Evolutionary conservation across 2,888 invertebrate species (phyloP), one percentile per base, ranked within the genome.

Genomic region (Ornithoptera alexandrae): DNA sequence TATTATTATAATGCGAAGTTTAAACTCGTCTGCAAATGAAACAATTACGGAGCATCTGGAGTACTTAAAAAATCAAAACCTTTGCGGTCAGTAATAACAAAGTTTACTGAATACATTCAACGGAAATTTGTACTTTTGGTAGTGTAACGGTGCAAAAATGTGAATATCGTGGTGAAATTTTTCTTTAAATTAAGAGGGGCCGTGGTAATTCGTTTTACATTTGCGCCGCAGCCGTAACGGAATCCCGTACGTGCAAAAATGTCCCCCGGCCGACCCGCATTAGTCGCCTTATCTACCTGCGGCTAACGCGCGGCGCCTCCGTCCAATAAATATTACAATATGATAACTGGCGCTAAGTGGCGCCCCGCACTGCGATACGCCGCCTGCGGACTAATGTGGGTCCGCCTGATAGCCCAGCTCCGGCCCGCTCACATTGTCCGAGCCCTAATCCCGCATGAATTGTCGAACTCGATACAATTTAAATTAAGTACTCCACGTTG

Each of bases 281-380:
- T 83, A 87, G 74, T 87, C 86, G 85, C 84, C 76, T 80, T 87
- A 86, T 87, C 86, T 89, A 86, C 87, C 88, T 88, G 81, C 79
- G 79, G 74, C 78, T 85, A 85, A 84, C 82, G 81, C 79, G 69
- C 75, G 82, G 81, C 79, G 69, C 75, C 76, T 71, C 76, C 62
- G 62, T 30, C 77, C 83, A 83, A 87, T 89, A 89, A 88, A 88
- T 89, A 88, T 84, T 80, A 81, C 82, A 77, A 84, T 84, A 88
- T 87, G 86, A 87, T 88, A 86, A 81, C 83, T 79, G 74, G 76
- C 73, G 78, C 76, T 75, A 76, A 78, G 72, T 78, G 74, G 75
- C 68, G 71, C 72, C 72, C 77, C 78, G 77, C 75, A 73, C 78
- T 60, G 73, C 72, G 76, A 73, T 74, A 78, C 70, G 71, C 71